Evolutionary conservation across 1,140 invertebrate genomes (phyloP), one percentile per base, ranked within the genome.

Genomic region (Drosophila sproati): DNA sequence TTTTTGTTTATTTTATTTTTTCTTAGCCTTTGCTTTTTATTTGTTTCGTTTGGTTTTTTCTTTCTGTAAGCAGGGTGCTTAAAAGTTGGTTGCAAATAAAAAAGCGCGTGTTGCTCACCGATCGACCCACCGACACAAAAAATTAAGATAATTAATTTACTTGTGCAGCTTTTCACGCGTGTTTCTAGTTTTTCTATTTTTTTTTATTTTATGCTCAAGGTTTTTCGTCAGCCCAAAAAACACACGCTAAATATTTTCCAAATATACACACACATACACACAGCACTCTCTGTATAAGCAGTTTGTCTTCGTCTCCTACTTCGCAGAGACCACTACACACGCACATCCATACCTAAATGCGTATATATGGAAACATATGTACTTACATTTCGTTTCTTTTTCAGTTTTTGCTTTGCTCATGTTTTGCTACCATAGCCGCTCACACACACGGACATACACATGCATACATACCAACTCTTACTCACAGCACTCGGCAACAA

Each of bases 331-430:
- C 41, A n/a, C 60, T 34, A 61, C 47, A 73, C 37, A 62, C 47
- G 32, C 55, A 56, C 41, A 43, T 54, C 48, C 39, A 35, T 57
- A 35, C 31, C 4, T 34, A 67, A 20, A 32, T 20, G 20, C 20
- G 20, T 47, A 59, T 52, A 63, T 48, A 59, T 41, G 60, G 37
- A 64, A 55, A 72, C 54, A 73, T 57, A 74, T 60, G 55, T 71
- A 75, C 73, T 74, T 70, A 51, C 61, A 62, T 61, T 77, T 77
- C 72, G 55, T 73, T 79, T 82, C 77, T 77, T 82, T 80, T 88
- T 86, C 77, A 56, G 80, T 77, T 88, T 88, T 87, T 83, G 85
- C 82, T 88, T 87, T 88, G 78, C 80, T 73, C 82, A 77, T 87
- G 82, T 87, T 87, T 87, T 87, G 82, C 82, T 87, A 87, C 82